Percentiles rank a stretch among this genome's conserved stretches.
phyloP scores from a whole-genome alignment of 2,113 vertebrate genomes.

The Labeo catla region DNA sequence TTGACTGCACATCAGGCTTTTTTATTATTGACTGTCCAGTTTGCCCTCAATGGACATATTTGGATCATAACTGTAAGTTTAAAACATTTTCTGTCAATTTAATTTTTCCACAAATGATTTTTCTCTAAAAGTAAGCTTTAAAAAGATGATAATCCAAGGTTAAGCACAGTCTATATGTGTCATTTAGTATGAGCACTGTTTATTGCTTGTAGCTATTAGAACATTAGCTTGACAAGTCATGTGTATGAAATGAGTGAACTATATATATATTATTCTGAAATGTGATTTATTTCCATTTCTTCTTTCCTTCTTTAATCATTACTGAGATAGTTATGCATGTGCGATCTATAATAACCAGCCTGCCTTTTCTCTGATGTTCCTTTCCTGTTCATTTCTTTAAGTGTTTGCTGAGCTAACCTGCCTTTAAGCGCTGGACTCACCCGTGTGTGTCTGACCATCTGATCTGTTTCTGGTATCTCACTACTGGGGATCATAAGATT shows the following conservation, averaged over 20 bases:
- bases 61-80: not conserved
- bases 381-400: conserved; percentile 41
- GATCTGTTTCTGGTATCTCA: not conserved
- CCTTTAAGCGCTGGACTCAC: conserved; percentile 61
- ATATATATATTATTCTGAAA: not conserved
- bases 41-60: not conserved
- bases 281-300: not conserved
- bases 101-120: not conserved
- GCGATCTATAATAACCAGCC: conserved; percentile 1
- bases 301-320: not conserved
- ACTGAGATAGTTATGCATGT: conserved; percentile 34
- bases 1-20: not conserved
- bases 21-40: not conserved
- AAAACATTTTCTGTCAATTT: not conserved
- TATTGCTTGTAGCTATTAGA: not conserved
- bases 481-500: conserved; percentile 42
- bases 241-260: not conserved
- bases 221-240: not conserved
- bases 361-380: conserved; percentile 48
- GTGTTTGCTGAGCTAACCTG: conserved; percentile 65
- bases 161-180: not conserved
- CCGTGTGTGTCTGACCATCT: conserved; percentile 40
- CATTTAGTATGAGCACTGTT: not conserved
- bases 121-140: not conserved
- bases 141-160: not conserved